Base-by-base conservation (phyloP, 2,797 vertebrate species). In the Sarcoramphus papa region DNA sequence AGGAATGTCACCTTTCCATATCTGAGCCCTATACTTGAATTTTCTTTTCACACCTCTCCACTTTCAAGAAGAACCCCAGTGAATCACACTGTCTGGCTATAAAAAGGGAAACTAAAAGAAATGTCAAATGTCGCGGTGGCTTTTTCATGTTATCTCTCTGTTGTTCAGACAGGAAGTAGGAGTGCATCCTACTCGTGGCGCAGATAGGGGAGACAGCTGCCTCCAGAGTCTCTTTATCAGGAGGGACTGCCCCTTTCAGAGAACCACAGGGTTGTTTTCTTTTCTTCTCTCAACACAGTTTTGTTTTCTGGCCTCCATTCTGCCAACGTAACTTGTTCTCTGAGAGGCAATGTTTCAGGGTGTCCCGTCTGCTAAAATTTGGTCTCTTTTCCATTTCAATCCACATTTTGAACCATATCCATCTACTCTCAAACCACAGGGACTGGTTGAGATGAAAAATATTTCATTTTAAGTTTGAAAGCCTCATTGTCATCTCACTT, bases 61-160 rank as follows among this genome's bases (percentile, higher is more conserved):
- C 17, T 96, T 97, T 93, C 94, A 79, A 78, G 95, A 97, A 96
- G 86, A 90, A 81, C 89, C 76, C 43, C 45, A 90, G 92, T 97
- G 96, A 97, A 96, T 97, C 96, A 97, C 76, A 60, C 92, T 73
- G 87, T 96, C 90, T 97, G 89, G 69, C 92, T 76, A 70, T 69
- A 90, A 95, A 96, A 95, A 96, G 95, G 85, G 93, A 97, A 97
- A 97, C 93, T 86, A 76, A 93, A 95, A 88, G 57, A 97, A 93
- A 95, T 77, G 94, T 94, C 93, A 97, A 96, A 94, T 96, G 96
- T 95, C 94, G 76, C 12, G 0, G 94, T 70, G 94, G 87, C 81
- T 97, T 94, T 96, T 96, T 96, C 92, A 91, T 0, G 7, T 86
- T 96, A 81, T 96, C 73, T 88, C 76, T 96, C 73, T 79, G 72